A percentile compares a stretch with the other conserved stretches of the same genome.
These are phyloP conservation scores for Trisateles emortualis DNA, from an alignment of 2,888 invertebrate species.

Conservation along the genomic window DNA sequence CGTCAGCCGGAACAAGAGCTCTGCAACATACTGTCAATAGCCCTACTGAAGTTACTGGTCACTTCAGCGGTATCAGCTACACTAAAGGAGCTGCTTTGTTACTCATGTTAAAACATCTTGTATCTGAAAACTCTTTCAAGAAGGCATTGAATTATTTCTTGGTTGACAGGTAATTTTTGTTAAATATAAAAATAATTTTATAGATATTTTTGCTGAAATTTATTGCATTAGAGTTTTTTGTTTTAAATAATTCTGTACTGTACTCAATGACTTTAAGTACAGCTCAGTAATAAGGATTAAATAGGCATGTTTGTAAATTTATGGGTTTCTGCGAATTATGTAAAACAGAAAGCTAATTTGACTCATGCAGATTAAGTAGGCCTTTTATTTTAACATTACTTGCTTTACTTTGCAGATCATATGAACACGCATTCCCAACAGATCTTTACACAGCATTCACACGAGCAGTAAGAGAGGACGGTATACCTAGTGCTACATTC, in stretches of 20 bases:
- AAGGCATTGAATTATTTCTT: conserved; percentile 86
- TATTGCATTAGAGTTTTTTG: neutral
- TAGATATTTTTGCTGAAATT: neutral
- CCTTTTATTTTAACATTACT: too few relatives aligned
- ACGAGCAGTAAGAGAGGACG: conserved; percentile 63
- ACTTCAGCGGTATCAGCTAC: conserved; percentile 90
- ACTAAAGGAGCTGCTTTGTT: conserved; percentile 89
- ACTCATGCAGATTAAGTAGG: too few relatives aligned
- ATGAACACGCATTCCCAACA: conserved; percentile 69
- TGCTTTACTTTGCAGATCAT: conserved; percentile 57
- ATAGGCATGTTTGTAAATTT: too few relatives aligned
- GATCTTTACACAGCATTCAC: conserved; percentile 68
- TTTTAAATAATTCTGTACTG: neutral
- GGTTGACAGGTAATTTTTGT: conserved; percentile 65
- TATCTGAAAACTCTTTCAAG: conserved; percentile 85
- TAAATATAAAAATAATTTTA: neutral
- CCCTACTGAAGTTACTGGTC: conserved; percentile 87
- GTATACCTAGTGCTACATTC: conserved; percentile 35
- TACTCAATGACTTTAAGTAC: too few relatives aligned
- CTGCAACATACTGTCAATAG: conserved; percentile 87
- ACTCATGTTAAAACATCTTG: conserved; percentile 89
- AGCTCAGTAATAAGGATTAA: too few relatives aligned
- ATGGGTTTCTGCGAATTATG: too few relatives aligned
- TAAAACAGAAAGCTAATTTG: too few relatives aligned
- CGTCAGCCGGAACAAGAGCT: conserved; percentile 79